Percentiles rank a stretch among this genome's conserved stretches.
Conservation (phyloP, 2,888 invertebrate genomes). For the Stenoptilia bipunctidactyla region DNA sequence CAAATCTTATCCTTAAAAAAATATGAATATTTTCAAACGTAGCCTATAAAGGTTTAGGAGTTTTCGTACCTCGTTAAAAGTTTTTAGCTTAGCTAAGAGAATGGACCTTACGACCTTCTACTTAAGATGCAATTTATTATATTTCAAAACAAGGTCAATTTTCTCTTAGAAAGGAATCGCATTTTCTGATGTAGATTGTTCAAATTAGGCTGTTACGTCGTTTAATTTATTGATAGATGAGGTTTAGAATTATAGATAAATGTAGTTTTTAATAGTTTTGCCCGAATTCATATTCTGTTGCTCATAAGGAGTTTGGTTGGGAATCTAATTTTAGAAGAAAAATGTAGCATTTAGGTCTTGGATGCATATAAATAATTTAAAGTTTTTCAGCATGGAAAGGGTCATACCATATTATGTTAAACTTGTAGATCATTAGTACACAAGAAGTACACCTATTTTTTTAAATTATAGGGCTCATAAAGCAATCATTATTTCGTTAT, state of each 20-base stretch:
- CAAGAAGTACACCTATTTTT: too few relatives aligned
- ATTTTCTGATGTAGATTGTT: slow-evolving; percentile 30
- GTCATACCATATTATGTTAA: too few relatives aligned
- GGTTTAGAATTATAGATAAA: not conserved
- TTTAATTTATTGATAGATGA: not conserved
- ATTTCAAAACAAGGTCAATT: not conserved
- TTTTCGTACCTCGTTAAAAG: not conserved
- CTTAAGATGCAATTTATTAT: not conserved
- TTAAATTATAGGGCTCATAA: too few relatives aligned
- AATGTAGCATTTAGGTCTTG: too few relatives aligned
- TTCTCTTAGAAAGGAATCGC: slow-evolving; percentile 24
- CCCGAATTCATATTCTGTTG: not conserved
- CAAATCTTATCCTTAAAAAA: too few relatives aligned
- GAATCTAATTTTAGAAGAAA: not conserved
- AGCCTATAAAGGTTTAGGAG: not conserved
- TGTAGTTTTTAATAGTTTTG: not conserved
- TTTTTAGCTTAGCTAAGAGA: not conserved
- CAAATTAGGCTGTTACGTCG: slow-evolving; percentile 24
- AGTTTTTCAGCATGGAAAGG: too few relatives aligned
- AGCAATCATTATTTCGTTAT: too few relatives aligned
- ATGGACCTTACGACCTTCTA: not conserved
- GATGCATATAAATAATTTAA: too few relatives aligned
- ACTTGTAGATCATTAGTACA: too few relatives aligned
- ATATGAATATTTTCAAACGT: too few relatives aligned
- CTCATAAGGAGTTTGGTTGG: not conserved